phyloP scores from a whole-genome alignment of 2,888 invertebrate genomes.

The Tachina grossa region DNA sequence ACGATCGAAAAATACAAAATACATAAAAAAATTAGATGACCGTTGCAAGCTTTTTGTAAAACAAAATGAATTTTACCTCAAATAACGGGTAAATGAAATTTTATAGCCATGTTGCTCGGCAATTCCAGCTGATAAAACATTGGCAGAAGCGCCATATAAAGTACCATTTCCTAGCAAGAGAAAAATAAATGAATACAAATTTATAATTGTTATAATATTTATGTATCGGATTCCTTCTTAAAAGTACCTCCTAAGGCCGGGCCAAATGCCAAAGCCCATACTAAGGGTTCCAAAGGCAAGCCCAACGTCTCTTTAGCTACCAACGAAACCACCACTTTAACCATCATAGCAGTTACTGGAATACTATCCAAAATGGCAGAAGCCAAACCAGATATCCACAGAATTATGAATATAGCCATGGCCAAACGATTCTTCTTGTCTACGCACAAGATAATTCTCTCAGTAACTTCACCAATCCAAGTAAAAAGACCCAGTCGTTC shows the following conservation, averaged over 20 bases:
- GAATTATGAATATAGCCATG: constrained; percentile 89
- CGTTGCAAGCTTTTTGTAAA: not conserved
- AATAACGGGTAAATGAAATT: constrained; percentile 92
- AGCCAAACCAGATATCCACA: constrained; percentile 94
- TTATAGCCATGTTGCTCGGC: constrained; percentile 96
- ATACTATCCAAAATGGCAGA: constrained; percentile 96
- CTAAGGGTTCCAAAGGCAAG: constrained; percentile 90
- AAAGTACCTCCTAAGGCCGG: constrained; percentile 91
- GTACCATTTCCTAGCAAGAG: constrained; percentile 90
- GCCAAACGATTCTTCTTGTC: constrained; percentile 86
- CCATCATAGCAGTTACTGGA: constrained; percentile 96
- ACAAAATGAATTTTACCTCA: constrained; percentile 84
- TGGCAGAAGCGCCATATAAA: constrained; percentile 94
- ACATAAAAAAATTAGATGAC: not conserved
- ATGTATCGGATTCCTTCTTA: too few relatives aligned
- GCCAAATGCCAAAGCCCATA: constrained; percentile 94
- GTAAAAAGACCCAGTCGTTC: constrained; percentile 90
- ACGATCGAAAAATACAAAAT: not conserved
- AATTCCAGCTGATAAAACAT: constrained; percentile 95
- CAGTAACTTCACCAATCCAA: constrained; percentile 90
- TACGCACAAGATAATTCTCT: constrained; percentile 86
- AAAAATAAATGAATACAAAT: constrained; percentile 1
- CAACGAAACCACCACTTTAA: constrained; percentile 89
- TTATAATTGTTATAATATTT: not conserved
- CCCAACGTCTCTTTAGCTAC: constrained; percentile 87